phyloP scores from a whole-genome alignment of 2,797 vertebrate species.

The Sebastes hubbsi region DNA sequence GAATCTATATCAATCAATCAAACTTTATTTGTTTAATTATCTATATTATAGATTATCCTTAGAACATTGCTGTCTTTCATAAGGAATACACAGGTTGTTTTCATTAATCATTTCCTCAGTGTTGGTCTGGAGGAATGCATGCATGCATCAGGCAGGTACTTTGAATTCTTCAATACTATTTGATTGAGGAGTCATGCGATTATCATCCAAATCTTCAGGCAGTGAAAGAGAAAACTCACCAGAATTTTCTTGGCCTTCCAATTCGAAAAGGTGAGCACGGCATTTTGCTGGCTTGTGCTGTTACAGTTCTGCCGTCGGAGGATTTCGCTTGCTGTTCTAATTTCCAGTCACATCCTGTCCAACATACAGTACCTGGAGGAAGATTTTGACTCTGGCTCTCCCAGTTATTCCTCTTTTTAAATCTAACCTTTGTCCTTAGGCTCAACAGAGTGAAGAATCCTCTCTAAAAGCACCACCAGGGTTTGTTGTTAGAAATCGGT shows the following conservation, averaged over 20 bases:
- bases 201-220: constrained; percentile 1
- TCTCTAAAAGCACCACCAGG: neutral
- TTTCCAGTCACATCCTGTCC: constrained; percentile 14
- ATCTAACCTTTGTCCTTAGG: neutral
- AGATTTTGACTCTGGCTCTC: constrained; percentile 1
- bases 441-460: neutral
- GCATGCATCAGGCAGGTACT: neutral
- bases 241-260: constrained; percentile 73
- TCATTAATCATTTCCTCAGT: neutral
- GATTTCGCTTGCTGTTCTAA: neutral
- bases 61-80: neutral
- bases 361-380: neutral
- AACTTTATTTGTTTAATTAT: neutral
- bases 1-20: neutral
- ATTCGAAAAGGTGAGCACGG: constrained; percentile 79
- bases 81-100: neutral
- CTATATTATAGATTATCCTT: neutral
- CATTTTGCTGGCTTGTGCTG: constrained; percentile 57
- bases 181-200: neutral
- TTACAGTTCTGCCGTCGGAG: neutral
- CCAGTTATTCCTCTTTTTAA: neutral
- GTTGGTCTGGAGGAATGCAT: neutral
- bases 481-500: constrained; percentile 4
- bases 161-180: neutral
- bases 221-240: constrained; percentile 69